Evolutionary conservation across 2,888 invertebrate species (phyloP).

Genomic region (Lordiphosa fenestrarum): DNA sequence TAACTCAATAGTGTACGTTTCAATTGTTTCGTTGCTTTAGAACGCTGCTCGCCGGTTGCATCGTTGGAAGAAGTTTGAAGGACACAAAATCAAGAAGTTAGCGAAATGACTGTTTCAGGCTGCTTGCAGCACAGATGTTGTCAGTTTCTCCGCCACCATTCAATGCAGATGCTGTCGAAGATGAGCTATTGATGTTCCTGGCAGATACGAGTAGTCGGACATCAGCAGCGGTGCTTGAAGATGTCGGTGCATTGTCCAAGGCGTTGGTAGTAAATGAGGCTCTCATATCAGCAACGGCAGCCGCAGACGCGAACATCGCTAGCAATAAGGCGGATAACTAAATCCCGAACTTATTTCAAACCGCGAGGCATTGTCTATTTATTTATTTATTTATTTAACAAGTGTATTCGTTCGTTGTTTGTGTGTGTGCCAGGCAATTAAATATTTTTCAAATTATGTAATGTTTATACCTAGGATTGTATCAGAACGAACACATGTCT

Average conservation of each 20-base stretch:
- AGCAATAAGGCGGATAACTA: slow-evolving; percentile 1
- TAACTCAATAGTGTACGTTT: too few species aligned
- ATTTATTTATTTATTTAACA: slow-evolving; percentile 13
- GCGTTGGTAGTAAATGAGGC: slow-evolving; percentile 6
- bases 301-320: neutral
- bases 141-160: too few species aligned
- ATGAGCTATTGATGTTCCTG: slow-evolving; percentile 1
- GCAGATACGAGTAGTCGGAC: neutral
- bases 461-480: slow-evolving; percentile 4
- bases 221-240: neutral
- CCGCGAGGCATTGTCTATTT: slow-evolving; percentile 2
- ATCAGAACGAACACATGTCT: slow-evolving; percentile 5
- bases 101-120: too few species aligned
- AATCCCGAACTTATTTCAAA: neutral
- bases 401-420: slow-evolving; percentile 12
- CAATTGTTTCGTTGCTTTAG: too few species aligned
- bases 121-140: too few species aligned
- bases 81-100: too few species aligned
- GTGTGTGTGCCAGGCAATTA: neutral
- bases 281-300: neutral
- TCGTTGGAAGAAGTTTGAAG: too few species aligned
- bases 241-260: neutral
- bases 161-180: neutral
- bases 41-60: too few species aligned
- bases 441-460: slow-evolving; percentile 5